These are phyloP conservation scores for Lycocerus yunnanus DNA, from an alignment of 2,888 invertebrate species.

Conservation along the genomic window DNA sequence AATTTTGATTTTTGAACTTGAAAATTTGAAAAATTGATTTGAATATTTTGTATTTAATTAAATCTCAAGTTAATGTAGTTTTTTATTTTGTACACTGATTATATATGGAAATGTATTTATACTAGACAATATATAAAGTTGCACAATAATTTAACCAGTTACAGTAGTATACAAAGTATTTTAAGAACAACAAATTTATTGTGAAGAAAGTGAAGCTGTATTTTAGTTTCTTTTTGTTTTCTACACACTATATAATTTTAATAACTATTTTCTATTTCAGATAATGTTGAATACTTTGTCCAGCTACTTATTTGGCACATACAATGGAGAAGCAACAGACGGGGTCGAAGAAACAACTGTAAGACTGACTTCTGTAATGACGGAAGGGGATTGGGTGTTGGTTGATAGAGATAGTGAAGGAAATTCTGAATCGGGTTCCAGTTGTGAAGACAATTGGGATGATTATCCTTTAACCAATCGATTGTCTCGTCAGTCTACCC, in stretches of 20 bases:
- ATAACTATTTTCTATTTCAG: conserved; percentile 38
- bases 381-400: conserved; percentile 63
- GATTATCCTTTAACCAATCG: conserved; percentile 32
- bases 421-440: conserved; percentile 46
- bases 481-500: conserved; percentile 38
- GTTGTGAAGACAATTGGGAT: conserved; percentile 29
- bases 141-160: neutral
- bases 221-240: too few species aligned
- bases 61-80: neutral
- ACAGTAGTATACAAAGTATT: neutral
- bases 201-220: too few species aligned
- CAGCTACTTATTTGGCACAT: conserved; percentile 57
- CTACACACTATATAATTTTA: neutral
- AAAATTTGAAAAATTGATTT: neutral
- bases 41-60: neutral
- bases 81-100: neutral
- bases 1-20: neutral
- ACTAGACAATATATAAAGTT: neutral
- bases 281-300: conserved; percentile 66
- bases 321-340: conserved; percentile 32
- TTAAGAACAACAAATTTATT: neutral
- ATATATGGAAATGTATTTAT: neutral
- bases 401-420: conserved; percentile 55
- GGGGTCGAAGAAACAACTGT: conserved; percentile 40
- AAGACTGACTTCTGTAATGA: conserved; percentile 53